These are phyloP conservation scores for Orientallactaga bullata DNA, from an alignment of 2,113 vertebrate genomes.

Conservation along the genomic window DNA sequence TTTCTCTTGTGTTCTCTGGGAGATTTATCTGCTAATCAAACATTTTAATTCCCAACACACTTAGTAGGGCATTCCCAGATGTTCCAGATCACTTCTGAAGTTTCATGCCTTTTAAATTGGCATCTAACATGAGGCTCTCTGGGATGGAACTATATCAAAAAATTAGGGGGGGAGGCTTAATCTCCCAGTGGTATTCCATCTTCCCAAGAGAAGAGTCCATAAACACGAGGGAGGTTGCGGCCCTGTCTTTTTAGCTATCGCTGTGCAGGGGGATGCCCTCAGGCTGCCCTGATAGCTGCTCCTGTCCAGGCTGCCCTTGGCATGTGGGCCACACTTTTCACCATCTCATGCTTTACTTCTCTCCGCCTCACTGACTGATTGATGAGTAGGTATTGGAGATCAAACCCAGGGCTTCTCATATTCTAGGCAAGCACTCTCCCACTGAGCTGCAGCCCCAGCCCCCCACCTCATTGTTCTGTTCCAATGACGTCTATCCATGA, in stretches of 20 bases:
- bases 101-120: constrained; percentile 24
- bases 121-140: neutral
- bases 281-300: neutral
- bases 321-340: neutral
- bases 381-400: too few relatives aligned
- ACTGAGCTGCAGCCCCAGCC: too few relatives aligned
- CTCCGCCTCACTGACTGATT: too few relatives aligned
- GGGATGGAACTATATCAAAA: neutral
- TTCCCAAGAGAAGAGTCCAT: neutral
- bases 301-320: too few relatives aligned
- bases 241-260: neutral
- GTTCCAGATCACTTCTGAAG: neutral
- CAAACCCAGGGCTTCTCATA: too few relatives aligned
- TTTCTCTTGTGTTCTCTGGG: constrained; percentile 62
- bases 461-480: neutral
- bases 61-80: constrained; percentile 9
- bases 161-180: neutral
- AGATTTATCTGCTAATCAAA: constrained; percentile 64
- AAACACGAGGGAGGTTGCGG: accelerated
- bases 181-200: neutral
- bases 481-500: neutral
- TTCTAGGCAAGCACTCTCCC: too few relatives aligned
- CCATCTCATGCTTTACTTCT: neutral
- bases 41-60: neutral
- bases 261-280: neutral